Conservation (phyloP, 2,113 vertebrate species). For the Oenanthe melanoleuca region DNA sequence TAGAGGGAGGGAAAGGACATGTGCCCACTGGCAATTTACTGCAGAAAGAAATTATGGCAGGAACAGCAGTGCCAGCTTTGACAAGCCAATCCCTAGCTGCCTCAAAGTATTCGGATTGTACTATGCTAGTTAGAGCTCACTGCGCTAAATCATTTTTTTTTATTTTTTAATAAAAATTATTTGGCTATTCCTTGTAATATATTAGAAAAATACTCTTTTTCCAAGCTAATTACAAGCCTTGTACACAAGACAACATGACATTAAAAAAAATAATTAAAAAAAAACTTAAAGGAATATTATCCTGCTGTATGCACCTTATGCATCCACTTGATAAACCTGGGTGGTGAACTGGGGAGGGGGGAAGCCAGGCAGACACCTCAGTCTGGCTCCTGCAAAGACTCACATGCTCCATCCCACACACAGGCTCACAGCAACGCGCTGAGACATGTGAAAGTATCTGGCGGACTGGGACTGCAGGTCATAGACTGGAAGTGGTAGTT, state of each 20-base stretch:
- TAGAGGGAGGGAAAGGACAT: slow-evolving; percentile 64
- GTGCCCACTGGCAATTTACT: slow-evolving; percentile 69
- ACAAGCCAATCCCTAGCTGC: slow-evolving; percentile 70
- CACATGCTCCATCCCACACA: neutral
- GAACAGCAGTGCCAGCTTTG: slow-evolving; percentile 68
- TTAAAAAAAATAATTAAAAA: slow-evolving; percentile 17
- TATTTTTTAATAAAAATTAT: slow-evolving; percentile 76
- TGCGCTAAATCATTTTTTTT: slow-evolving; percentile 63
- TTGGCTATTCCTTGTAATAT: slow-evolving; percentile 80
- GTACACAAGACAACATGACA: slow-evolving; percentile 73
- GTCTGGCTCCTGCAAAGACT: slow-evolving; percentile 42
- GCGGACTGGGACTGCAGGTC: neutral
- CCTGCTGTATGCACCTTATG: slow-evolving; percentile 56
- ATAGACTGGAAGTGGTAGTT: slow-evolving; percentile 43
- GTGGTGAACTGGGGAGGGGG: slow-evolving; percentile 54
- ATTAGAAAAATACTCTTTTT: slow-evolving; percentile 82
- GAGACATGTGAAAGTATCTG: neutral
- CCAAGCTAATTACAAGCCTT: slow-evolving; percentile 77
- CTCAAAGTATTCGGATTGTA: slow-evolving; percentile 80
- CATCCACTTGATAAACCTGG: slow-evolving; percentile 65
- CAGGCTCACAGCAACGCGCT: neutral
- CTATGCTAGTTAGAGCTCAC: slow-evolving; percentile 78
- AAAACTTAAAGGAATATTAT: slow-evolving; percentile 41
- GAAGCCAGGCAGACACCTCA: slow-evolving; percentile 64
- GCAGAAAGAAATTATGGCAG: slow-evolving; percentile 67